Evolutionary conservation across 64 coral and sea anemone species (phyloP).

Genomic region (Trachythela sp.): DNA sequence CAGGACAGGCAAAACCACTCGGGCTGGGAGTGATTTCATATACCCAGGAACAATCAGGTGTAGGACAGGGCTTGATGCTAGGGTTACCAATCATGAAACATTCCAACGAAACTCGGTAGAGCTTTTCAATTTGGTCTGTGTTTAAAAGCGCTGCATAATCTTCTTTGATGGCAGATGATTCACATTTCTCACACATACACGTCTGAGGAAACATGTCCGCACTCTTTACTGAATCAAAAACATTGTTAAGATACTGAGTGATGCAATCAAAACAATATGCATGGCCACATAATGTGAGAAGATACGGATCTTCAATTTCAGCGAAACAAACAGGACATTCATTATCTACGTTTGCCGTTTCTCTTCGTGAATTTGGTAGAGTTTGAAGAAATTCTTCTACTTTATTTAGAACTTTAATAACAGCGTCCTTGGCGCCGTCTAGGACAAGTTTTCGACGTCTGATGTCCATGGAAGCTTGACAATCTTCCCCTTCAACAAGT

Average conservation of each 20-base stretch:
- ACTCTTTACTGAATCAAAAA: neutral
- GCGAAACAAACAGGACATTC: neutral
- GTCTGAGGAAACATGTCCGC: neutral
- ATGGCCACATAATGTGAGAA: neutral
- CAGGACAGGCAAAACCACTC: neutral
- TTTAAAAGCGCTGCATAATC: neutral
- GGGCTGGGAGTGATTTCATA: neutral
- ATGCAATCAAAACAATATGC: neutral
- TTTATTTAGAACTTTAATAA: neutral
- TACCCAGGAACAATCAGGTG: neutral
- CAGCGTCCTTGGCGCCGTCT: neutral
- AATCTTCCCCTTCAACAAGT: neutral
- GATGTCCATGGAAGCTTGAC: neutral
- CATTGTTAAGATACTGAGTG: neutral
- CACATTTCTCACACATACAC: neutral
- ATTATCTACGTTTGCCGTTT: neutral
- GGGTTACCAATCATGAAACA: neutral
- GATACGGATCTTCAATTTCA: neutral
- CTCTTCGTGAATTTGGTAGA: neutral
- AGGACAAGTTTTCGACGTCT: neutral
- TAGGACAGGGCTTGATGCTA: neutral
- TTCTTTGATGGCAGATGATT: neutral
- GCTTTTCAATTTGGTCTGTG: neutral
- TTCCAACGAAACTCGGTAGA: slow-evolving; percentile 8
- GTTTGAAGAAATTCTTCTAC: slow-evolving; percentile 4